phyloP scores from a whole-genome alignment of 2,113 vertebrate species.

The Tretioscincus oriximinensis region DNA sequence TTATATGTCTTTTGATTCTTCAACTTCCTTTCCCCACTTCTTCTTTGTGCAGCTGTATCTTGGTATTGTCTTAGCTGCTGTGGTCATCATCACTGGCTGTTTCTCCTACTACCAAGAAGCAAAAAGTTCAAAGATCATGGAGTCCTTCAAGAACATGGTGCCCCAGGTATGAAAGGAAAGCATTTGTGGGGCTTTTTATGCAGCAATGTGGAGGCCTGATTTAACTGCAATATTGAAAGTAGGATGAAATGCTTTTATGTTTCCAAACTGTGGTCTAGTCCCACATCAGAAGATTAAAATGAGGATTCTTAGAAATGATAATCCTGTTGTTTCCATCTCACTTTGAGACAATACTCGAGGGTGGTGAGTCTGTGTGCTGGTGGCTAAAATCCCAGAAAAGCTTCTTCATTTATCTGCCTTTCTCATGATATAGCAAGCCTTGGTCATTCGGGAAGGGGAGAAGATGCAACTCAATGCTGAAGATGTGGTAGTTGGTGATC shows the following conservation, averaged over 20 bases:
- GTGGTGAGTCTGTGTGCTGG: not conserved
- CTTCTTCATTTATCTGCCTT: not conserved
- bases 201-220: no score
- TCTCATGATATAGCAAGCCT: conserved; percentile 79
- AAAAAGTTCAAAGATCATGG: conserved; percentile 95
- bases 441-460: conserved; percentile 92
- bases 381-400: not conserved
- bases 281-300: no score
- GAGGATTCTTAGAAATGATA: not conserved
- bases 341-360: not conserved
- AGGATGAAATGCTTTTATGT: no score
- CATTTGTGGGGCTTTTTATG: no score
- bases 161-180: conserved; percentile 78
- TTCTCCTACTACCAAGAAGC: conserved; percentile 94
- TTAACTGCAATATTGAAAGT: no score
- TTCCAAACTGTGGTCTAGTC: no score
- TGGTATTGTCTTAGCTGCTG: conserved; percentile 87
- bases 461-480: conserved; percentile 91
- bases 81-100: conserved; percentile 88
- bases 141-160: conserved; percentile 95
- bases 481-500: conserved; percentile 86
- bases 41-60: conserved; percentile 78
- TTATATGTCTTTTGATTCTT: not conserved
- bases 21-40: not conserved
- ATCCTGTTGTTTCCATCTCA: no score